Evolutionary conservation across 2,797 vertebrate species (phyloP).

Genomic region (Zalophus californianus): DNA sequence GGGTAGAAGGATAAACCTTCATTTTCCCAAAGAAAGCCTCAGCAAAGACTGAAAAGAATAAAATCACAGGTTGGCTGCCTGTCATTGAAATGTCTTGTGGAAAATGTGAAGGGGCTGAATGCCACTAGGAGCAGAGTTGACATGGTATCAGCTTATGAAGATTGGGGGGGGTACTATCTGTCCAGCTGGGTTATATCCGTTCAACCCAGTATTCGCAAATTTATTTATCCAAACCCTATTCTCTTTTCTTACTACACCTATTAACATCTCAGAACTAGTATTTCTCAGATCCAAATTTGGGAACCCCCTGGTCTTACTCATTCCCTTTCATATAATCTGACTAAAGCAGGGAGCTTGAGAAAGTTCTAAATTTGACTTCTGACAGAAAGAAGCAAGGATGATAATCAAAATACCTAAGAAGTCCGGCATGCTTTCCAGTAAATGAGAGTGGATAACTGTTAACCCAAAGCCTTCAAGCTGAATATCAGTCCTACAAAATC

Average conservation of each 20-base stretch:
- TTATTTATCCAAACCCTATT: not conserved
- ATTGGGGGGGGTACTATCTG: accelerated
- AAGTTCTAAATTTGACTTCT: constrained; percentile 36
- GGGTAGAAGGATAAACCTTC: too few relatives aligned
- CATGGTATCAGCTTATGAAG: too few relatives aligned
- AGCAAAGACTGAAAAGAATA: not conserved
- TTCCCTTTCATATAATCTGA: not conserved
- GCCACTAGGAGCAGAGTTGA: not conserved
- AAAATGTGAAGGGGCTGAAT: not conserved
- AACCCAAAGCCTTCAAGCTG: not conserved
- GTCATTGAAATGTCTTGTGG: not conserved
- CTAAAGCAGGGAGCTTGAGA: not conserved
- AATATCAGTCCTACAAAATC: not conserved
- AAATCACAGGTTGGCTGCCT: not conserved
- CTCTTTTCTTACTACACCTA: not conserved
- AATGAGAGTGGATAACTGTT: not conserved
- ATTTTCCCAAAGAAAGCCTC: not conserved
- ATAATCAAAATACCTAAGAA: constrained; percentile 13
- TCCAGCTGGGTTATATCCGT: not conserved
- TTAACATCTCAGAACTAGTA: not conserved
- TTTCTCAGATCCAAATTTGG: not conserved
- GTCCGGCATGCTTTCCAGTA: not conserved
- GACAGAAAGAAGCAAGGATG: not conserved
- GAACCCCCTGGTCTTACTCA: not conserved
- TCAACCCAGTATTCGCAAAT: not conserved